Evolutionary conservation across 1,140 invertebrate genomes (phyloP).

Genomic region (Micrasema minimum): DNA sequence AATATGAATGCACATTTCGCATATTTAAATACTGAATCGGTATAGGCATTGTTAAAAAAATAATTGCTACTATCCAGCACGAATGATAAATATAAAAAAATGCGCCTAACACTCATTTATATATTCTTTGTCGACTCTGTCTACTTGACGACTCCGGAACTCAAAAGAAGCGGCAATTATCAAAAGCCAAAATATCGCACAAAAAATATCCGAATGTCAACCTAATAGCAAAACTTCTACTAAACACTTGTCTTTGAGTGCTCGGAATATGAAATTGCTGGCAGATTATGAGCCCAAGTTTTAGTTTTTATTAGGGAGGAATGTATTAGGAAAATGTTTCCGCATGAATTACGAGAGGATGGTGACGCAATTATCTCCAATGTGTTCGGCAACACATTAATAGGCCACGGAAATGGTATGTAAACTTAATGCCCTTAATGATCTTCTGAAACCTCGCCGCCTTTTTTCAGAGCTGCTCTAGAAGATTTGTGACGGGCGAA

Average conservation of each 20-base stretch:
- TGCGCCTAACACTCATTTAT: too few species aligned
- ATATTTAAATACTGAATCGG: too few species aligned
- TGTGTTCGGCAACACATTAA: slow-evolving; percentile 34
- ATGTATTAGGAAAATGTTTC: slow-evolving; percentile 32
- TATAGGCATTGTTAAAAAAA: too few species aligned
- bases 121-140: too few species aligned
- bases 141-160: slow-evolving; percentile 14
- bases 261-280: slow-evolving; percentile 1
- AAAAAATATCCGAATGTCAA: slow-evolving; percentile 15
- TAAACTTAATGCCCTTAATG: slow-evolving; percentile 19
- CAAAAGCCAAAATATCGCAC: slow-evolving; percentile 4
- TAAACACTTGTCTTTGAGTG: neutral
- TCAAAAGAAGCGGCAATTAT: slow-evolving; percentile 15
- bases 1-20: too few species aligned
- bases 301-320: slow-evolving; percentile 31
- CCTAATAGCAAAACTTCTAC: too few species aligned
- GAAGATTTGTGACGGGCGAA: neutral
- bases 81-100: too few species aligned
- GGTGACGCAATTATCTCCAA: slow-evolving; percentile 29
- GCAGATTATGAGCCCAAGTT: neutral
- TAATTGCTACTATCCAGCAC: too few species aligned
- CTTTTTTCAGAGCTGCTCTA: neutral
- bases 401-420: slow-evolving; percentile 29
- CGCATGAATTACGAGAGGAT: slow-evolving; percentile 26
- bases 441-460: slow-evolving; percentile 7